Evolutionary conservation across 2,797 vertebrate genomes (phyloP).

Genomic region (Anguilla anguilla): DNA sequence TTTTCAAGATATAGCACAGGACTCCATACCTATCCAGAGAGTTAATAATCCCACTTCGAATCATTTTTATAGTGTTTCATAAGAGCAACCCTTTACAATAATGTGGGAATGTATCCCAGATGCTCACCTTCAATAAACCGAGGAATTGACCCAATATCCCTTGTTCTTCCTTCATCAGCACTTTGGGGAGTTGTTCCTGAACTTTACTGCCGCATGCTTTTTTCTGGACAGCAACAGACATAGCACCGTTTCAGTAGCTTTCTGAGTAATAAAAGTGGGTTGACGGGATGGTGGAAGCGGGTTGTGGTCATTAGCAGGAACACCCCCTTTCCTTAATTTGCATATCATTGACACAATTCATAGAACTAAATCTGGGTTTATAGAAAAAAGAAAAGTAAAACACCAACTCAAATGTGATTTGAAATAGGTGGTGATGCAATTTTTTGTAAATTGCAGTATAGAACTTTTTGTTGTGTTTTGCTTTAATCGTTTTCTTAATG

Average conservation of each 20-base stretch:
- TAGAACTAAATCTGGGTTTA: neutral
- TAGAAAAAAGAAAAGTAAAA: neutral
- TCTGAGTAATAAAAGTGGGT: neutral
- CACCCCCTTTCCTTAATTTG: neutral
- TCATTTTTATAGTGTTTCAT: neutral
- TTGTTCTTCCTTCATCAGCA: neutral
- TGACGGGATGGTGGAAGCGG: neutral
- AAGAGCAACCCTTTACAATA: neutral
- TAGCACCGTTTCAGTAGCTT: neutral
- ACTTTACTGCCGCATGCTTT: neutral
- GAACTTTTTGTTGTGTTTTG: neutral
- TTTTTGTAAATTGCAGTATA: neutral
- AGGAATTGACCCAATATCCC: neutral
- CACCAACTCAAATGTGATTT: neutral
- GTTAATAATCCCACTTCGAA: neutral
- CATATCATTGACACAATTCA: neutral
- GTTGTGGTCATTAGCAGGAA: neutral
- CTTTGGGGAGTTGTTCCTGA: slow-evolving; percentile 4
- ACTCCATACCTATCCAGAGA: neutral
- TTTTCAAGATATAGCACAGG: neutral
- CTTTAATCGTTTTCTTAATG: neutral
- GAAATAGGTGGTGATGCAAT: neutral
- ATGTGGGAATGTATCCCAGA: neutral
- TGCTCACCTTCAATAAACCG: neutral
- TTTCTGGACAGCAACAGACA: neutral